Evolutionary conservation across 2,113 vertebrate genomes (phyloP), one percentile per base, ranked within the genome.

Genomic region (Tenrec ecaudatus): DNA sequence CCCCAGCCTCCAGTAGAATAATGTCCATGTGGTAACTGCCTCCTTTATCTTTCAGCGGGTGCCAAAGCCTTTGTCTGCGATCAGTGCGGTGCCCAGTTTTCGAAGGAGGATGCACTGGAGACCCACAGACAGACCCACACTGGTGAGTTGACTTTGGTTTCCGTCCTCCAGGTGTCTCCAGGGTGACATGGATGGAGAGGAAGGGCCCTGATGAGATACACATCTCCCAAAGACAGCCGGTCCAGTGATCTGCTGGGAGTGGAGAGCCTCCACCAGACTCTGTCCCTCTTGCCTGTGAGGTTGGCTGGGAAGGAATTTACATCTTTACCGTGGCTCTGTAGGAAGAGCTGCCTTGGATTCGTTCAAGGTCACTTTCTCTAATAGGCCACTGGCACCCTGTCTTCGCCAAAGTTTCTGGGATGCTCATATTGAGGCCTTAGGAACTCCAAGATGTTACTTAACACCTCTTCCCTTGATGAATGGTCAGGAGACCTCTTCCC

Each of bases 11-110:
- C 22, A 40, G 2, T 22, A n/a, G 47, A 27, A 0, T 64, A 1
- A 58, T 2, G 11, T 38, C 78, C 53, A 88, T 15, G 40, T 38
- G 77, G 38, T 94, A 90, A 95, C 80, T 36, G 14, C 69, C 90
- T 91, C 91, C 79, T 73, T 94, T 77, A n/a, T 90, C 82, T 97
- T 97, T 0, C 97, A 99, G 99, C 99, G 96, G 99, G 99, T 64
- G 99, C 99, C 97, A 99, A 99, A 97, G 99, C 99, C 97, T 99
- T 99, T 64, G 99, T 99, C 68, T 99, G 99, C 87, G 99, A 99
- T 97, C 99, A 99, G 98, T 99, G 99, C 1, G 99, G 99, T 0
- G 99, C 99, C 92, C 99, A 99, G 97, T 99, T 99, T 97, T 99
- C 99, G 0, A 99, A 99, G 47, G 99, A 99, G 87, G 99, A 99